Conservation (phyloP, 2,888 invertebrate species). For the Athripsodes cinereus region DNA sequence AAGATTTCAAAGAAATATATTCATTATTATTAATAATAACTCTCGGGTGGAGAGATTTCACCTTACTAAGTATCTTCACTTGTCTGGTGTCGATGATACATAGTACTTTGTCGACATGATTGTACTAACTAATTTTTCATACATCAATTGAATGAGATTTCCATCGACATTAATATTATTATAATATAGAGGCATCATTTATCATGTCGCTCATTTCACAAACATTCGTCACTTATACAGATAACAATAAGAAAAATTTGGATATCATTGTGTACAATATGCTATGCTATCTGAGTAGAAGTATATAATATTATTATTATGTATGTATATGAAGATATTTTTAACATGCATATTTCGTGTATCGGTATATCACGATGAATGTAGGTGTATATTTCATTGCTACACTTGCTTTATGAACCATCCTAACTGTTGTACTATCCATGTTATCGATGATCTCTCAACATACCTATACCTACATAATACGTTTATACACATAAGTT, state of each 20-base stretch:
- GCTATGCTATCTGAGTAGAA: too few species aligned
- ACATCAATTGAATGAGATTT: constrained; percentile 2
- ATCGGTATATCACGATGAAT: too few species aligned
- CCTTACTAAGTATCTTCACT: neutral
- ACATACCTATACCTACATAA: too few species aligned
- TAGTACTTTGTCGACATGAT: constrained; percentile 1
- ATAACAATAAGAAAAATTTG: constrained; percentile 3
- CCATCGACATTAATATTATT: constrained; percentile 4
- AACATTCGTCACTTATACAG: constrained; percentile 2
- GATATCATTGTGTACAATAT: neutral
- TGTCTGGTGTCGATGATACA: neutral
- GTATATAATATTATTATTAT: too few species aligned
- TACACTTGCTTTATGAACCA: too few species aligned
- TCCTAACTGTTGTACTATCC: too few species aligned
- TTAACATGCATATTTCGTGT: too few species aligned
- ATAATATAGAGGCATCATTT: constrained; percentile 1
- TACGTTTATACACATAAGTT: too few species aligned
- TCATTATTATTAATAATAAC: neutral
- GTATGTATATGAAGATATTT: too few species aligned
- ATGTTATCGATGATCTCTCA: too few species aligned
- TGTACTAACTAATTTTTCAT: constrained; percentile 4
- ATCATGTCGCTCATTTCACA: constrained; percentile 3
- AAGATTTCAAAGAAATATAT: neutral
- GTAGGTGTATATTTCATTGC: too few species aligned
- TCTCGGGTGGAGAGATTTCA: neutral